Base-by-base conservation (phyloP, 2,888 invertebrate species). In the Encarsia formosa region DNA sequence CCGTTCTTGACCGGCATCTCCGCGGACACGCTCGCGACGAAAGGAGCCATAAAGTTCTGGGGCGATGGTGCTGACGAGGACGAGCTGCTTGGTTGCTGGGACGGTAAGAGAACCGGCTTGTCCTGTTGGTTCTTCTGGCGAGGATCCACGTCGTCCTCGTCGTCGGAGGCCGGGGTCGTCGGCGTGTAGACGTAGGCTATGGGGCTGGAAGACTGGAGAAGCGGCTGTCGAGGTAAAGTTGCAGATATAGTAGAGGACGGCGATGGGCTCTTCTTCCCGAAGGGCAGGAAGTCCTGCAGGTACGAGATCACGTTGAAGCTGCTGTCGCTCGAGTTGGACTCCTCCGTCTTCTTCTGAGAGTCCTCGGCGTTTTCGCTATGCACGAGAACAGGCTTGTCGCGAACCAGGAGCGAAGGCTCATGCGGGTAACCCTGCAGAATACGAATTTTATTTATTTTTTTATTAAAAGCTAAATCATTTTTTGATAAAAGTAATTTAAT, bases 121-220 rank as follows among this genome's bases (percentile, higher is more conserved):
- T 65, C 61, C 16, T 65, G 63, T 20, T 56, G 18, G n/a, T 24
- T 19, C 19, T 22, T 59, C 37, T 40, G 54, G 11, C 37, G 23
- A 4, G 20, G 35, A 50, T 57, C 61, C 9, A 47, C 49, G 2
- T 18, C 15, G 20, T 57, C 54, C 2, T 64, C 61, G 3, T 63
- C 60, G 9, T 43, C 60, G 18, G 60, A 42, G 42, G 63, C 70
- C 67, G 46, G 77, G 66, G 71, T 79, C 66, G 83, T 83, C 5
- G 84, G 84, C 0, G 83, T 82, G 59, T 82, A 84, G 0, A 82
- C 84, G 44, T 82, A 81, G 1, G 84, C 84, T 29, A 84, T 84
- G 1, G 83, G 83, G 15, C 79, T 78, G 38, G 82, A 81, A 0
- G 77, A 76, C 53, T 73, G 74, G 37, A 49, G 22, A 20, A 56